Evolutionary conservation across 2,113 vertebrate genomes (phyloP).

Genomic region (Psilopsiagon aymara): DNA sequence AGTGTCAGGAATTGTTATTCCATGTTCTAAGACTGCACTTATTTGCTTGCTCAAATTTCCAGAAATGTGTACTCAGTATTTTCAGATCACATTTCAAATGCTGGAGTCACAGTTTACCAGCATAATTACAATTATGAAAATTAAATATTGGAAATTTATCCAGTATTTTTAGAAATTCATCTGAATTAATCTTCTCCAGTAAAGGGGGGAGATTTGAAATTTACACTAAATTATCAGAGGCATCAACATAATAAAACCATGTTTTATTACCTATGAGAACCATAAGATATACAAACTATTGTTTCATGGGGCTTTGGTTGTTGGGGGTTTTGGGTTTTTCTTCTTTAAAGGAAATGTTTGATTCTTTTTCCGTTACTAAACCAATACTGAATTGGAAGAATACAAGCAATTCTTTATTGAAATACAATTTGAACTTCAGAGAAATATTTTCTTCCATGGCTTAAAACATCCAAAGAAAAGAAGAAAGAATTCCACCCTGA

Average conservation of each 20-base stretch:
- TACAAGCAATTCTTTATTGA: neutral
- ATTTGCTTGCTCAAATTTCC: neutral
- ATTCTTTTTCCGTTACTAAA: neutral
- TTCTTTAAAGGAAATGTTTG: neutral
- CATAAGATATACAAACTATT: neutral
- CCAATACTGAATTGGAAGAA: neutral
- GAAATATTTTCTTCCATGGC: neutral
- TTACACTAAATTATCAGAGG: neutral
- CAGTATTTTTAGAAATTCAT: neutral
- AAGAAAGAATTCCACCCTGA: neutral
- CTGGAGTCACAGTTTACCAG: neutral
- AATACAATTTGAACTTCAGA: neutral
- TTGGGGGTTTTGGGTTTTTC: neutral
- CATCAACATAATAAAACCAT: neutral
- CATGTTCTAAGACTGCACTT: neutral
- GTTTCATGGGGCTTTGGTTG: neutral
- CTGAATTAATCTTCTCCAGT: neutral
- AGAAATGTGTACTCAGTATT: neutral
- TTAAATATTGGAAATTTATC: neutral
- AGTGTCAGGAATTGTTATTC: neutral
- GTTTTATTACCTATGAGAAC: neutral
- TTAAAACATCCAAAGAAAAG: neutral
- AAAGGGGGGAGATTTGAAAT: neutral
- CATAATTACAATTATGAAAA: neutral
- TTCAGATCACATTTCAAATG: neutral